Conservation (phyloP, 1,140 invertebrate genomes). For the Adelges cooleyi region DNA sequence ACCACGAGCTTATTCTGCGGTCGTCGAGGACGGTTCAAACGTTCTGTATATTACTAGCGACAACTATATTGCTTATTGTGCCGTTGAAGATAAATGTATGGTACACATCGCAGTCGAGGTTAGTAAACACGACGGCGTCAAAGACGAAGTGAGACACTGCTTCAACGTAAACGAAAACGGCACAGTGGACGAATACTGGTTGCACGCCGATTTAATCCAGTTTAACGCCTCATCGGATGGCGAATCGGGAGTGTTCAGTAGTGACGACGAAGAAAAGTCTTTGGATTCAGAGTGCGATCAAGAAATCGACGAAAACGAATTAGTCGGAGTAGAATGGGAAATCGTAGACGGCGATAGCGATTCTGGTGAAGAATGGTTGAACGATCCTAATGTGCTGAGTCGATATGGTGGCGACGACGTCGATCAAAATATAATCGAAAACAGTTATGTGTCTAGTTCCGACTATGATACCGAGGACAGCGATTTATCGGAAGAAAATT, state of each 20-base stretch:
- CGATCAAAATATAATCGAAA: background rate
- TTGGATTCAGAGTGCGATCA: background rate
- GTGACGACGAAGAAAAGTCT: background rate
- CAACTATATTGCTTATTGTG: constrained; percentile 7
- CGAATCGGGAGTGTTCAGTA: constrained; percentile 11
- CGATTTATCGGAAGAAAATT: background rate
- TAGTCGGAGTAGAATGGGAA: background rate
- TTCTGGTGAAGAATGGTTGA: background rate
- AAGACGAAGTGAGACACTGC: background rate
- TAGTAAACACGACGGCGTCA: background rate
- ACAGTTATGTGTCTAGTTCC: background rate
- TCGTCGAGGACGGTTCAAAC: background rate
- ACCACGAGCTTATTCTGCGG: background rate
- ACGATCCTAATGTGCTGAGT: background rate
- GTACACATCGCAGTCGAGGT: background rate
- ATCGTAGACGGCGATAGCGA: background rate
- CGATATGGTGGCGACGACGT: background rate
- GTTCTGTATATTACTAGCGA: constrained; percentile 12
- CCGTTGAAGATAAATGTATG: constrained; percentile 22
- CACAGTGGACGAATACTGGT: background rate
- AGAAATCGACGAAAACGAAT: background rate
- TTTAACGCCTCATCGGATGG: background rate
- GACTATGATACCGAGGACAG: constrained; percentile 1
- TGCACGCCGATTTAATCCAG: constrained; percentile 14
- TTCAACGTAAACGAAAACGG: background rate